phyloP scores from a whole-genome alignment of 2,888 invertebrate genomes.

The Chydorus sphaericus region DNA sequence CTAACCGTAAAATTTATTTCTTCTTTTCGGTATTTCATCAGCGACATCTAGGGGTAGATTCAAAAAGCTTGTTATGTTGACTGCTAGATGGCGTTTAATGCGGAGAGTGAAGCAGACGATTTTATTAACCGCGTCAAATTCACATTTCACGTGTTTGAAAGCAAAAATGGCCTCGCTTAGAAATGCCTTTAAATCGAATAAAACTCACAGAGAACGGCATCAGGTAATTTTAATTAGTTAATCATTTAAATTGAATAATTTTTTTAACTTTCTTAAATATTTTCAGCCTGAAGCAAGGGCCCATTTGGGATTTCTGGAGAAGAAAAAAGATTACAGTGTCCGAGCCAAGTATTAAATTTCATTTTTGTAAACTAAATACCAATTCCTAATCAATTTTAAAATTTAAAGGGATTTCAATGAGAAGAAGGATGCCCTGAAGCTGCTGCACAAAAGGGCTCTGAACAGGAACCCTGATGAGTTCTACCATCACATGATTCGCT shows the following conservation, averaged over 20 bases:
- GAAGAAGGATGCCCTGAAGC: conserved; percentile 65
- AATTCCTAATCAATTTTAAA: neutral
- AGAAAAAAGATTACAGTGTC: conserved; percentile 72
- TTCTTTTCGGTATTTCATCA: neutral
- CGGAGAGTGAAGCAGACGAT: neutral
- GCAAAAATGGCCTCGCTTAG: conserved; percentile 71
- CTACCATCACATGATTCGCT: conserved; percentile 92
- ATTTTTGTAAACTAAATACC: neutral
- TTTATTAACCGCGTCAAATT: neutral
- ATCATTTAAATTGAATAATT: neutral
- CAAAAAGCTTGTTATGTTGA: neutral
- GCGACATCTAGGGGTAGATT: neutral
- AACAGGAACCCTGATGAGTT: conserved; percentile 97
- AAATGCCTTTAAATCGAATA: conserved; percentile 69
- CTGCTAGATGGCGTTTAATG: neutral
- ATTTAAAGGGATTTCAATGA: conserved; percentile 49
- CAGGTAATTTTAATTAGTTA: conserved; percentile 33
- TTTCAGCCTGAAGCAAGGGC: conserved; percentile 48
- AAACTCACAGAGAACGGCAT: conserved; percentile 68
- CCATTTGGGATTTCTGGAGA: conserved; percentile 68
- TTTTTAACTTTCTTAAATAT: conserved; percentile 6
- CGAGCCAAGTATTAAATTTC: conserved; percentile 39
- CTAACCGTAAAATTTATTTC: neutral
- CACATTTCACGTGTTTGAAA: conserved; percentile 5
- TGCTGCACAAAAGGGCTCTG: conserved; percentile 65